Conservation (phyloP, 1,140 invertebrate species). For the Pseudomyrmex dendroicus region DNA sequence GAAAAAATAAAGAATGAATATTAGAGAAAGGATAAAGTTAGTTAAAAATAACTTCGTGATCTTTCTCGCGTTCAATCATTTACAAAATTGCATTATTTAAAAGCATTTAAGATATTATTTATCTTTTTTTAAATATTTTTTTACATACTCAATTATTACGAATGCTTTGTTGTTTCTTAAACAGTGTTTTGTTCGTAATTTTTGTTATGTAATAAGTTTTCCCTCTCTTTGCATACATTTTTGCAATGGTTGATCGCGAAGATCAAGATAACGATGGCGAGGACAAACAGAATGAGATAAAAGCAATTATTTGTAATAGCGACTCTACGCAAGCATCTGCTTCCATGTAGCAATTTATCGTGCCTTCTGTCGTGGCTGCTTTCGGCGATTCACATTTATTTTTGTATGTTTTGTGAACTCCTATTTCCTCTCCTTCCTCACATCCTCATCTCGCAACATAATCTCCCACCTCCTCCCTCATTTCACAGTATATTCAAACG, state of each 20-base stretch:
- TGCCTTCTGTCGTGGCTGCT: constrained; percentile 83
- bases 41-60: constrained; percentile 18
- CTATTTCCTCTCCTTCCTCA: not conserved
- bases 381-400: constrained; percentile 82
- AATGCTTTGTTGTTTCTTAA: not conserved
- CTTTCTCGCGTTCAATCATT: constrained; percentile 27
- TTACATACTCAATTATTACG: constrained; percentile 6
- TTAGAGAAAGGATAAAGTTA: constrained; percentile 15
- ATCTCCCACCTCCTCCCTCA: constrained; percentile 1
- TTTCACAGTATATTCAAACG: constrained; percentile 42
- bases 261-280: constrained; percentile 1
- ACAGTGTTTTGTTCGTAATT: not conserved
- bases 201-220: not conserved
- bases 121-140: not conserved
- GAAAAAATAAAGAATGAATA: not conserved
- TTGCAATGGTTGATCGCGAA: constrained; percentile 38
- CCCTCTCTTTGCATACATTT: not conserved
- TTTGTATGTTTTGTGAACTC: constrained; percentile 77
- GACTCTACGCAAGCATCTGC: constrained; percentile 66
- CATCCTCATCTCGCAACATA: not conserved
- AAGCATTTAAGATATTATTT: not conserved
- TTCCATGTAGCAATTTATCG: constrained; percentile 82
- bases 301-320: constrained; percentile 55
- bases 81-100: not conserved
- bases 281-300: constrained; percentile 3